Conservation (phyloP, 2,888 invertebrate genomes). For the Bombyx huttoni region DNA sequence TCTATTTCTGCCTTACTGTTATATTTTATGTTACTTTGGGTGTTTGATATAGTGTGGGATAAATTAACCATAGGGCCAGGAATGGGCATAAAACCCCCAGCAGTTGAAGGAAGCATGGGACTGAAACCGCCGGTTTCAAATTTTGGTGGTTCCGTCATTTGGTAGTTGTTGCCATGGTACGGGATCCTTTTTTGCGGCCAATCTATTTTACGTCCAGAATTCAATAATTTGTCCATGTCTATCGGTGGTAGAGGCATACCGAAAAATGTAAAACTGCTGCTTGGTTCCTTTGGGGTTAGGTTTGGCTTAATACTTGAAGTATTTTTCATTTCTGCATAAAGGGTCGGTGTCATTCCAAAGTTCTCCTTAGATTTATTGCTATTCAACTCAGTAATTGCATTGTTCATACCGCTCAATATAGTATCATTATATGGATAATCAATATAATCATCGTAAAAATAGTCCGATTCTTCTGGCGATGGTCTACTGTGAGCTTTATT, state of each 20-base stretch:
- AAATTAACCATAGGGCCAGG: constrained; percentile 45
- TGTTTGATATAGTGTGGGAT: constrained; percentile 23
- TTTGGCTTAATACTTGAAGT: constrained; percentile 20
- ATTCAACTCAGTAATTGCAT: constrained; percentile 34
- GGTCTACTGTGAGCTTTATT: constrained; percentile 72
- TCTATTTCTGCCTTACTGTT: constrained; percentile 26
- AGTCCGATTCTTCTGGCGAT: constrained; percentile 83
- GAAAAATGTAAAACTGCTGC: constrained; percentile 84
- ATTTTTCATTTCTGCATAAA: constrained; percentile 45
- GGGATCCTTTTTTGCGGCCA: constrained; percentile 49
- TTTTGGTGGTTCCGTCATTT: constrained; percentile 66
- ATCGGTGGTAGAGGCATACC: constrained; percentile 85
- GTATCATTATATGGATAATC: constrained; percentile 82
- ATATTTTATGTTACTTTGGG: constrained; percentile 22
- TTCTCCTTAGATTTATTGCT: constrained; percentile 52
- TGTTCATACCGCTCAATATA: constrained; percentile 42
- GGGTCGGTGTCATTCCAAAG: constrained; percentile 73
- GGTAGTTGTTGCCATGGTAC: constrained; percentile 43
- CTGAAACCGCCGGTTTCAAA: constrained; percentile 84
- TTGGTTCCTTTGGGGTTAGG: constrained; percentile 57
- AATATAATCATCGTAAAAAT: constrained; percentile 86
- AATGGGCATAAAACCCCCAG: constrained; percentile 82
- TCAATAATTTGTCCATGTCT: constrained; percentile 78
- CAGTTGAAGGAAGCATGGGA: constrained; percentile 79
- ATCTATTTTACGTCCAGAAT: constrained; percentile 57